Evolutionary conservation across 2,888 invertebrate genomes (phyloP).

Genomic region (Coenonympha glycerion): DNA sequence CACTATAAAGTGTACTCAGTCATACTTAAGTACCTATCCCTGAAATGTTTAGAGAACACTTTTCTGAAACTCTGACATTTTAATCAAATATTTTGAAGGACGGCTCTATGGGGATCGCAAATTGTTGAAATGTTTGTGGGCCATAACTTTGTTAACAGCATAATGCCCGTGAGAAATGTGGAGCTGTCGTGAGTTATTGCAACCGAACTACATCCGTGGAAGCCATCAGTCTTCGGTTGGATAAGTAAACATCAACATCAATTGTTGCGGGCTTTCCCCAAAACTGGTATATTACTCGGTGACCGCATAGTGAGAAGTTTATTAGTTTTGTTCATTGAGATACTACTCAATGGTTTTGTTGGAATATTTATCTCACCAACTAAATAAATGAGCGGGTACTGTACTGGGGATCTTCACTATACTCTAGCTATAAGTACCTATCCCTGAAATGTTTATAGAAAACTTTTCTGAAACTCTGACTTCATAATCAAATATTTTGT

Average conservation of each 20-base stretch:
- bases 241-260: neutral
- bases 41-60: too few species aligned
- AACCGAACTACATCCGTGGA: neutral
- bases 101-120: neutral
- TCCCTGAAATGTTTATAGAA: too few species aligned
- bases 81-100: neutral
- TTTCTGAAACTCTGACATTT: neutral
- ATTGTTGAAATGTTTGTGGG: neutral
- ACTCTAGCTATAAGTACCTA: too few species aligned
- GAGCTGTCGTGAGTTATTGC: slow-evolving; percentile 1
- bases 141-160: neutral
- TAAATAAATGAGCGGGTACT: too few species aligned
- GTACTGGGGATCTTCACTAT: too few species aligned
- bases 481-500: neutral
- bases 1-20: too few species aligned
- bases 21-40: too few species aligned
- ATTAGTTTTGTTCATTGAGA: too few species aligned
- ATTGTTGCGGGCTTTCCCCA: neutral
- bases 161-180: neutral
- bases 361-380: too few species aligned
- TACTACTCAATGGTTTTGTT: too few species aligned
- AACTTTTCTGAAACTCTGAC: neutral
- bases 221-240: neutral
- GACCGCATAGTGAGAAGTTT: too few species aligned
- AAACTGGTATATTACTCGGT: too few species aligned